Evolutionary conservation across 1,140 invertebrate genomes (phyloP).

Genomic region (Drosophila neocordata): DNA sequence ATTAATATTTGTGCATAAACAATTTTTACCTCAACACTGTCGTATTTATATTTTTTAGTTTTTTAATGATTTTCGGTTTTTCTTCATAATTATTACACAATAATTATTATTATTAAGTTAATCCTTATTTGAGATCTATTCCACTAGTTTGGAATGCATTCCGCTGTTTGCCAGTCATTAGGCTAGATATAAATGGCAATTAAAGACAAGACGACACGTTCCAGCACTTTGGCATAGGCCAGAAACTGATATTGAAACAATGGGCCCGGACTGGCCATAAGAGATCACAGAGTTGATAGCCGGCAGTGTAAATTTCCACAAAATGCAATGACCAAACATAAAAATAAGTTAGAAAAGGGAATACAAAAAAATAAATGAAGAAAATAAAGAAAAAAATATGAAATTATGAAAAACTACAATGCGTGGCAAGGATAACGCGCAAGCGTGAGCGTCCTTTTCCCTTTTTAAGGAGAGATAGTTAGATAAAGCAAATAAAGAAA

Average conservation of each 20-base stretch:
- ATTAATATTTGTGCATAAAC: no score
- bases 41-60: no score
- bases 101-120: background rate
- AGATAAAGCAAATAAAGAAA: conserved; percentile 58
- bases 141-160: background rate
- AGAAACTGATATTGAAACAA: conserved; percentile 16
- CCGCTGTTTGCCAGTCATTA: conserved; percentile 44
- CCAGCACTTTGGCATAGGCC: conserved; percentile 49
- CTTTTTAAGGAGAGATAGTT: background rate
- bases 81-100: no score
- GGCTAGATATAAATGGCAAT: conserved; percentile 59
- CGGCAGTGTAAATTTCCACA: conserved; percentile 74
- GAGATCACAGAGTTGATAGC: conserved; percentile 44
- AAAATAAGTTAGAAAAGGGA: conserved; percentile 30
- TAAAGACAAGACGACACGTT: conserved; percentile 66
- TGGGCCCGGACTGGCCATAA: conserved; percentile 13
- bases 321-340: conserved; percentile 75
- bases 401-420: conserved; percentile 68
- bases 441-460: conserved; percentile 9
- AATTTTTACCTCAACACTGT: no score
- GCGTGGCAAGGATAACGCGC: conserved; percentile 42
- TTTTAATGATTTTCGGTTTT: background rate
- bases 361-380: conserved; percentile 22
- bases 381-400: conserved; percentile 57
- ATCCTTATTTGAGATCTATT: background rate